Evolutionary conservation across 2,888 invertebrate genomes (phyloP).

Genomic region (Dichetophora obliterata): DNA sequence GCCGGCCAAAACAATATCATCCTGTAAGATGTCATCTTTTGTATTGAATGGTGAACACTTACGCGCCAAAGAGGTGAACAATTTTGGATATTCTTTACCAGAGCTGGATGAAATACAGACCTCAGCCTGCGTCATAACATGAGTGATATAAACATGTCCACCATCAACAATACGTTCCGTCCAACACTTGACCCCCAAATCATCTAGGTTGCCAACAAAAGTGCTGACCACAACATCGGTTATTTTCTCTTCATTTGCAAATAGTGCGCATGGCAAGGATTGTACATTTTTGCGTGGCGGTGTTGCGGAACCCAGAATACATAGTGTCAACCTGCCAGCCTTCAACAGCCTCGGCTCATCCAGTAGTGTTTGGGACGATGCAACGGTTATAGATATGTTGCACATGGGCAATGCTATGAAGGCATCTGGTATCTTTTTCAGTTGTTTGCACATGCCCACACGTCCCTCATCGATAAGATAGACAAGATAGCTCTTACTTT

Average conservation of each 20-base stretch:
- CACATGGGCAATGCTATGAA: slow-evolving; percentile 47
- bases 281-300: slow-evolving; percentile 25
- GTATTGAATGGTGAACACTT: slow-evolving; percentile 41
- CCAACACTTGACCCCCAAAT: slow-evolving; percentile 49
- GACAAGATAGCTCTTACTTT: slow-evolving; percentile 46
- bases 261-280: slow-evolving; percentile 39
- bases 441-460: slow-evolving; percentile 48
- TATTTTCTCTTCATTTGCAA: slow-evolving; percentile 43
- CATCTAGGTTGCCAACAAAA: slow-evolving; percentile 46
- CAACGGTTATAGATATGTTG: slow-evolving; percentile 48
- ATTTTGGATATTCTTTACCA: slow-evolving; percentile 45
- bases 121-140: slow-evolving; percentile 48
- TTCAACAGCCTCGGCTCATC: slow-evolving; percentile 38
- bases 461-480: slow-evolving; percentile 53
- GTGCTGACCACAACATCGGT: slow-evolving; percentile 48
- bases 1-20: slow-evolving; percentile 45
- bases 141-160: slow-evolving; percentile 45
- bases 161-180: slow-evolving; percentile 47
- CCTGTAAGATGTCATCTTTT: slow-evolving; percentile 38
- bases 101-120: slow-evolving; percentile 49
- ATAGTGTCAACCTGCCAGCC: slow-evolving; percentile 38
- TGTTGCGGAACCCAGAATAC: slow-evolving; percentile 37
- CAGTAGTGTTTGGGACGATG: slow-evolving; percentile 42
- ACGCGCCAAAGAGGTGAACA: slow-evolving; percentile 46
- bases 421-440: slow-evolving; percentile 48